phyloP scores from a whole-genome alignment of 1,140 invertebrate species.

The Drosophila busckii region DNA sequence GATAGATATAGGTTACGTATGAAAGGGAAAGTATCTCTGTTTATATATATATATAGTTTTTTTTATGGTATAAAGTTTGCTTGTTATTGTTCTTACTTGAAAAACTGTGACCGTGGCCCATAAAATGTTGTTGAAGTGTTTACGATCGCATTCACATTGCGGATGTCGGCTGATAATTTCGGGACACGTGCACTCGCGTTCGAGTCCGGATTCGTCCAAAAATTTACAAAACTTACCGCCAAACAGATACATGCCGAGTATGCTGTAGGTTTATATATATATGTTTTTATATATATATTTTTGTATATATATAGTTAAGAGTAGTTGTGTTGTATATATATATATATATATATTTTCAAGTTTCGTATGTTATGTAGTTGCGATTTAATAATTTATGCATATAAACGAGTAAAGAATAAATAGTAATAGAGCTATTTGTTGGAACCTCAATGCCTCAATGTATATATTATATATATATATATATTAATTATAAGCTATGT shows the following conservation, averaged over 20 bases:
- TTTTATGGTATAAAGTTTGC: constrained; percentile 21
- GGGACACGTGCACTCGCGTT: constrained; percentile 93
- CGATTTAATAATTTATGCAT: constrained; percentile 20
- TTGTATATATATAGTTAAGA: constrained; percentile 22
- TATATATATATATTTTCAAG: constrained; percentile 43
- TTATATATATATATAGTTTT: constrained; percentile 3
- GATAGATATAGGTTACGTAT: constrained; percentile 11
- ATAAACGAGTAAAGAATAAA: not conserved
- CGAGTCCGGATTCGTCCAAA: constrained; percentile 90
- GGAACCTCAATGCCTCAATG: not conserved
- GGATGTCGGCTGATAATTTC: constrained; percentile 92
- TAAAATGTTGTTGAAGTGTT: constrained; percentile 98
- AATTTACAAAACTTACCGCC: constrained; percentile 99
- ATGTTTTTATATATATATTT: constrained; percentile 53
- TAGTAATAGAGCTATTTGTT: constrained; percentile 2
- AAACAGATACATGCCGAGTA: constrained; percentile 99
- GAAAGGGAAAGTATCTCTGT: not conserved
- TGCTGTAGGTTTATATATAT: constrained; percentile 84
- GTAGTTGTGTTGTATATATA: constrained; percentile 19
- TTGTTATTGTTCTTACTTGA: constrained; percentile 87
- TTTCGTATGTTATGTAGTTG: constrained; percentile 33
- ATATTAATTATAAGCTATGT: no score
- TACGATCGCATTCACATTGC: constrained; percentile 95
- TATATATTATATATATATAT: constrained; percentile 3
- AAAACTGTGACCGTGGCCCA: constrained; percentile 98